Evolutionary conservation across 2,888 invertebrate species (phyloP).

Genomic region (Nephrotoma appendiculata): DNA sequence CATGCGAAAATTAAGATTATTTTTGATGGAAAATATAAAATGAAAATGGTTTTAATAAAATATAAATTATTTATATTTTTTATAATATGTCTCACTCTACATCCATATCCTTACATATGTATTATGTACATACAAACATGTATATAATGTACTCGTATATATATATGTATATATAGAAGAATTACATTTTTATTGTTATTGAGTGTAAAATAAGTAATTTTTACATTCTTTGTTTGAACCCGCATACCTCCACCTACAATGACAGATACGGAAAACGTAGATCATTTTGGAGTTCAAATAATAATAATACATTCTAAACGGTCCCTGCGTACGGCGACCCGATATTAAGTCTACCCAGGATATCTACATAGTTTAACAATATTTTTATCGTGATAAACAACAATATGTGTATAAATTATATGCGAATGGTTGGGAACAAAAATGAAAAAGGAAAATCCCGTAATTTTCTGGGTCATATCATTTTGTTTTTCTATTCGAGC

Average conservation of each 20-base stretch:
- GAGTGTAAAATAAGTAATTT: not conserved
- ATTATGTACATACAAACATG: too few relatives aligned
- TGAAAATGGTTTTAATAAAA: not conserved
- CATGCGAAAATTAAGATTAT: not conserved
- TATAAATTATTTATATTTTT: too few relatives aligned
- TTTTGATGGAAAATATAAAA: not conserved
- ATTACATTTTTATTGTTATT: not conserved
- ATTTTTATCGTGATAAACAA: not conserved
- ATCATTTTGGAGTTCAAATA: not conserved
- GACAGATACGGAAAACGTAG: not conserved
- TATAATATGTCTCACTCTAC: too few relatives aligned
- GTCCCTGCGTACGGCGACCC: too few relatives aligned
- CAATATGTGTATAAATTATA: not conserved
- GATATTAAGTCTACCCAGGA: not conserved
- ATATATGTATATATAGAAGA: not conserved
- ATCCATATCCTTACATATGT: too few relatives aligned
- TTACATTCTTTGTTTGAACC: not conserved
- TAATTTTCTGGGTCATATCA: not conserved
- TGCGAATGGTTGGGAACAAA: not conserved
- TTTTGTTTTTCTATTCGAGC: not conserved
- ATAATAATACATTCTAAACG: not conserved
- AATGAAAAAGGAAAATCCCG: not conserved
- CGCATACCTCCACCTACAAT: not conserved
- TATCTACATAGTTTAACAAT: not conserved
- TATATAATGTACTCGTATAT: not conserved